These are phyloP conservation scores for Cuculus canorus DNA, from an alignment of 2,797 vertebrate genomes.

Conservation along the genomic window DNA sequence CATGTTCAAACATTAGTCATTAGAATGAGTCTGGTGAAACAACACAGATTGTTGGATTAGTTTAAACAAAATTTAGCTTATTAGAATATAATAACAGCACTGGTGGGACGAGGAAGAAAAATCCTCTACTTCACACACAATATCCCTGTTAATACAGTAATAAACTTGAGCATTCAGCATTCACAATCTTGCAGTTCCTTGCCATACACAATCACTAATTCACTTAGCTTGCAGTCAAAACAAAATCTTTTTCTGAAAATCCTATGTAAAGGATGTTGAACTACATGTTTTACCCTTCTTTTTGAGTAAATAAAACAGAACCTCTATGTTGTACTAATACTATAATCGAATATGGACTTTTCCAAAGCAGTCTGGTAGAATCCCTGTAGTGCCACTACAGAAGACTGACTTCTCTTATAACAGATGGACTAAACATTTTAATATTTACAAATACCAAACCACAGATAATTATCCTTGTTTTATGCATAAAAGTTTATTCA, in stretches of 20 bases:
- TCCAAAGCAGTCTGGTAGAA: neutral
- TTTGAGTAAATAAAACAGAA: neutral
- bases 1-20: neutral
- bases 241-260: neutral
- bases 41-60: slow-evolving; percentile 6
- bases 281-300: neutral
- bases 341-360: neutral
- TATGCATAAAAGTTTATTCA: neutral
- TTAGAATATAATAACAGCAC: neutral
- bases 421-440: neutral
- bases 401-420: neutral
- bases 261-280: neutral
- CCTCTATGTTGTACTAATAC: neutral
- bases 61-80: neutral
- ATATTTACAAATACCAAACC: neutral
- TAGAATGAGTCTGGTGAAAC: slow-evolving; percentile 13
- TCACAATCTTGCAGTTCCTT: neutral
- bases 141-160: slow-evolving; percentile 29
- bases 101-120: neutral
- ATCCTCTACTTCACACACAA: slow-evolving; percentile 24
- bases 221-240: slow-evolving; percentile 7
- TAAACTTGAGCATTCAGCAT: slow-evolving; percentile 10
- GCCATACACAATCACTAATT: neutral
- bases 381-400: neutral
- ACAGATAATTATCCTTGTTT: neutral